Evolutionary conservation across 37 sponge, comb jelly and placozoan genomes (phyloP).

Genomic region (Corticium candelabrum): DNA sequence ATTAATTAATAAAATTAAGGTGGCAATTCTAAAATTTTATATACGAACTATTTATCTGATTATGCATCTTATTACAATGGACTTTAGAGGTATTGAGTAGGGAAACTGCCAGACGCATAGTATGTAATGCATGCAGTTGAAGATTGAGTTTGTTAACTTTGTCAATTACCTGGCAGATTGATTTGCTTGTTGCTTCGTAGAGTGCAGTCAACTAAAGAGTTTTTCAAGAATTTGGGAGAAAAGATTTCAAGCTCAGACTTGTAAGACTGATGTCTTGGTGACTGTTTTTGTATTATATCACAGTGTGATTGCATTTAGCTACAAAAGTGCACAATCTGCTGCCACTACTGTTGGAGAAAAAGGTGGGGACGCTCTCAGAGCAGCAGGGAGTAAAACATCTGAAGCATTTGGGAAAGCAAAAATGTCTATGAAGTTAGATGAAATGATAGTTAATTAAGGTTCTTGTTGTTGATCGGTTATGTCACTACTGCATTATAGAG

Average conservation of each 20-base stretch:
- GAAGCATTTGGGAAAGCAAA: not conserved
- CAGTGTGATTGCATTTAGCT: not conserved
- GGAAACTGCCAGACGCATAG: no score
- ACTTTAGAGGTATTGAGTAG: no score
- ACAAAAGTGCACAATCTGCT: not conserved
- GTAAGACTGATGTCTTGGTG: not conserved
- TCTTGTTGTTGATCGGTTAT: no score
- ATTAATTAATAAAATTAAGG: no score
- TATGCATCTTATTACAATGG: no score
- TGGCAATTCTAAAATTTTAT: no score
- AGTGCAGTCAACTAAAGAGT: not conserved
- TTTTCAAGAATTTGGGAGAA: not conserved
- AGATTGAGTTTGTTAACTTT: no score
- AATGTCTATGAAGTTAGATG: not conserved
- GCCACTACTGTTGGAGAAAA: not conserved
- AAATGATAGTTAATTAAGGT: no score
- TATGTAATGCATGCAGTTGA: no score
- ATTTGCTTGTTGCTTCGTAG: not conserved
- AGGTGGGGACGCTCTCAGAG: not conserved
- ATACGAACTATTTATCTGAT: no score
- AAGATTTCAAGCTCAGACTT: not conserved
- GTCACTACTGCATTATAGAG: no score
- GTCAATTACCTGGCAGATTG: no score
- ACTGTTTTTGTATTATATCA: not conserved
- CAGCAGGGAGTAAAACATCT: not conserved